Base-by-base conservation (phyloP, 2,113 vertebrate species). In the Loxodonta africana region DNA sequence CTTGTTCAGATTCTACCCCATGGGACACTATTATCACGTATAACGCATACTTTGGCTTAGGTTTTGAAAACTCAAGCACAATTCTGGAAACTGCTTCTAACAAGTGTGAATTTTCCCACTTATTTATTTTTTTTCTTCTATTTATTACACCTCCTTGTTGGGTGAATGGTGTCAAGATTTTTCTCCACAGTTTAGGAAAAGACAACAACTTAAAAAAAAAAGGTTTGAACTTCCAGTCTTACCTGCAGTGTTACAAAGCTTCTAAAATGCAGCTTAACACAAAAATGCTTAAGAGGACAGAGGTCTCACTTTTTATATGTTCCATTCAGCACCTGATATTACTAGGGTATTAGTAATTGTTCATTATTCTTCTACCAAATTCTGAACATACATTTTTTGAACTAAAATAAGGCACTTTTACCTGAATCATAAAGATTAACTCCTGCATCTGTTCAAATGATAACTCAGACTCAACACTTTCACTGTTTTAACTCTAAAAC, bases 21-120 rank as follows among this genome's bases (percentile, higher is more conserved):
- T 63, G 23, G 57, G 41, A 51, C 53, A 69, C 18, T 78, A 1
- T 81, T 94, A 83, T 48, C 85, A 93, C 30, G 5, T 63, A 14
- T 30, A 82, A 83, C 53, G 74, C n/a, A 28, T 63, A 80, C 17
- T 94, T 73, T 60, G 46, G 53, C 82, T 96, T 95, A 71, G 41
- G 76, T 94, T 96, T 93, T 91, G 80, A 98, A 95, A 98, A 93
- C 48, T 69, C 82, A 97, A 91, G 74, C 93, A 91, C 65, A 94
- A 33, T 90, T 96, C 80, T 67, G 76, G 93, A 96, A 95, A 97
- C 86, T 81, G 85, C 93, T 97, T 91, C 69, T 95, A 95, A 37
- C 86, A 94, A 97, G 83, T 87, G 78, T 96, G 93, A 96, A 80
- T 95, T 88, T 98, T 96, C 88, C 86, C 82, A 80, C 67, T 71